These are phyloP conservation scores for Dicrurus megarhynchus DNA, from an alignment of 2,113 vertebrate genomes.

Conservation along the genomic window DNA sequence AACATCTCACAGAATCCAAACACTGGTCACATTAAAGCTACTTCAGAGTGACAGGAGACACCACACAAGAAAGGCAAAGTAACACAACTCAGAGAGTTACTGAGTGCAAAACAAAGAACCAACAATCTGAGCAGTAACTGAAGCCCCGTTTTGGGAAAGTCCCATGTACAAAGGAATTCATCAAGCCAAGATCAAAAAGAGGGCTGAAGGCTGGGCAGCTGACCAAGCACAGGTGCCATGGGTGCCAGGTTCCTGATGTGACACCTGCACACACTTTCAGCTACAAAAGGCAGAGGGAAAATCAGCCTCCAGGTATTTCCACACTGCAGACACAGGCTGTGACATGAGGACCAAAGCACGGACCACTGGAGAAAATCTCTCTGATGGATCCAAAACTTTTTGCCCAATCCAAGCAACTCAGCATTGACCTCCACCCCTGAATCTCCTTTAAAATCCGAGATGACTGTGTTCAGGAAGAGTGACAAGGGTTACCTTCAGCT, in stretches of 20 bases:
- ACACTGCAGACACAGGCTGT: background rate
- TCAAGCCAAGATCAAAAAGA: background rate
- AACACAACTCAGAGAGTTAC: background rate
- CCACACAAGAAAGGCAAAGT: background rate
- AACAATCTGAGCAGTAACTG: background rate
- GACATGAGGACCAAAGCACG: background rate
- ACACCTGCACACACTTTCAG: background rate
- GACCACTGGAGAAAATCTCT: background rate
- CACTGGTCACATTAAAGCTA: background rate
- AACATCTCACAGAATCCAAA: background rate
- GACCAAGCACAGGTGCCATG: background rate
- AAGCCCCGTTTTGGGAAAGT: background rate
- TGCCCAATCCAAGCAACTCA: background rate
- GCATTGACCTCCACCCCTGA: background rate
- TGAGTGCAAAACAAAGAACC: background rate
- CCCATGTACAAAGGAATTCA: background rate
- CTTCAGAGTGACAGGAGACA: background rate
- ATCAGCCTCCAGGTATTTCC: background rate
- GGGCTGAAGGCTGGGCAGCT: background rate
- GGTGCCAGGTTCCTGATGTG: background rate
- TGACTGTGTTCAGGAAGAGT: background rate
- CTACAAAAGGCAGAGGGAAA: background rate
- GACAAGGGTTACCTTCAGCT: slow-evolving; percentile 9
- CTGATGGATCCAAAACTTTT: background rate
- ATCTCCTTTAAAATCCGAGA: background rate